Base-by-base conservation (phyloP, 2,888 invertebrate genomes). In the Buathra laborator region DNA sequence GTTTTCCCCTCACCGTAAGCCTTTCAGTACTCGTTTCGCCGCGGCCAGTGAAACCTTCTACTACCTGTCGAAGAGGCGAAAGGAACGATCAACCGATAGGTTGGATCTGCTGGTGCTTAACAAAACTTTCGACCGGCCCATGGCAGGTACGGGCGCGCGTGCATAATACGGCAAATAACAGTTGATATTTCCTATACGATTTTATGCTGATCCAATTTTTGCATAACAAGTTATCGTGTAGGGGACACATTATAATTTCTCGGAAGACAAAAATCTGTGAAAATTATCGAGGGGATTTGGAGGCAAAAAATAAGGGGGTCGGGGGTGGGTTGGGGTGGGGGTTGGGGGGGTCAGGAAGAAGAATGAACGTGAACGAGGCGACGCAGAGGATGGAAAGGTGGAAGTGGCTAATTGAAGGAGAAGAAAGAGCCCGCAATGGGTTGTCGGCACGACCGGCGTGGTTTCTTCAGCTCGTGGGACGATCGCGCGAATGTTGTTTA, bases 401-500 rank as follows among this genome's bases (percentile, higher is more conserved):
- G 87, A 89, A 87, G 87, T 88, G 83, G 84, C 89, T 90, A 90
- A 91, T 91, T 90, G 88, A 88, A 87, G 89, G 86, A 89, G 85
- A 86, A 86, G 76, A 83, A 84, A 80, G 74, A 81, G 78, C 71
- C 80, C 72, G 85, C 82, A 80, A 85, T 85, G 79, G 85, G 71
- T 80, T 79, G 79, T 85, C 82, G 85, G 82, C 79, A 85, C 56
- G 76, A 79, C 77, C 81, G 81, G 81, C 81, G 68, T 81, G 76
- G 46, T 71, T 84, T 84, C 84, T 74, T 86, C 29, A 80, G 80
- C 85, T 85, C 86, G 85, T 87, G 88, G 85, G 88, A 87, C 87
- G 85, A 83, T 82, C 88, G 88, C 90, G 91, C 91, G 91, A 92
- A 92, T 92, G 92, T 93, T 93, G 91, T 93, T 93, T 93, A 92